phyloP scores from a whole-genome alignment of 2,113 vertebrate genomes.

The Cynocephalus volans region DNA sequence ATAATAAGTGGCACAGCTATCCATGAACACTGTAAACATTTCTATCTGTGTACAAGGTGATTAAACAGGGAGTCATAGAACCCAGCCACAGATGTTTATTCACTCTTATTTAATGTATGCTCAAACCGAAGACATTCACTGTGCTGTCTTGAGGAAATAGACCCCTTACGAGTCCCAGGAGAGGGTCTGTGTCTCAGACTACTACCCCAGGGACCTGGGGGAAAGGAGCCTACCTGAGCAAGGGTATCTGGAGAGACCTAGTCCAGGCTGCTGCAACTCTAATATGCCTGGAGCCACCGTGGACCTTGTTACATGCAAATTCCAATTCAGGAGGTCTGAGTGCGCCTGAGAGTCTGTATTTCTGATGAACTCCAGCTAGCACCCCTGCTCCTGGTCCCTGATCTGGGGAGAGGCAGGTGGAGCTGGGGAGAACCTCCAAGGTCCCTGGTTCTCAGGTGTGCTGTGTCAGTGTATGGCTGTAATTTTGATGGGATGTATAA shows the following conservation, averaged over 20 bases:
- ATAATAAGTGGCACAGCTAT: rapidly evolving
- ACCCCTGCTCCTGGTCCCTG: not conserved
- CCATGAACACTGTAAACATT: not conserved
- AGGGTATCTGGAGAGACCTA: not conserved
- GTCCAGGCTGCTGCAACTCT: not conserved
- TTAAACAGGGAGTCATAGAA: not conserved
- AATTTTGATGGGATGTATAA: not conserved
- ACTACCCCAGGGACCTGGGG: not conserved
- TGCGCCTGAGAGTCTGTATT: not conserved
- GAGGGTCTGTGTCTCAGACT: not conserved
- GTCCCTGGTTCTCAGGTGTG: not conserved
- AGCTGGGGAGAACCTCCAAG: not conserved
- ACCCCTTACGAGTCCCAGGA: no score
- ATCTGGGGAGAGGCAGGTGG: no score
- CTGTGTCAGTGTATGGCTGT: rapidly evolving
- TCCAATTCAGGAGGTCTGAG: not conserved
- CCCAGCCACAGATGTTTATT: no score
- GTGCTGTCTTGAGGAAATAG: not conserved
- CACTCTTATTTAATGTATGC: no score
- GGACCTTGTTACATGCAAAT: no score
- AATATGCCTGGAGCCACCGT: rapidly evolving
- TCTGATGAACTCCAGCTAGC: not conserved
- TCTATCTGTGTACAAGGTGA: not conserved
- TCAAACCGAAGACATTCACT: not conserved
- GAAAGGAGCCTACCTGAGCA: not conserved